Percentiles rank a stretch among this genome's conserved stretches.
Conservation (phyloP, 2,113 vertebrate genomes). For the Lichenostomus cassidix region DNA sequence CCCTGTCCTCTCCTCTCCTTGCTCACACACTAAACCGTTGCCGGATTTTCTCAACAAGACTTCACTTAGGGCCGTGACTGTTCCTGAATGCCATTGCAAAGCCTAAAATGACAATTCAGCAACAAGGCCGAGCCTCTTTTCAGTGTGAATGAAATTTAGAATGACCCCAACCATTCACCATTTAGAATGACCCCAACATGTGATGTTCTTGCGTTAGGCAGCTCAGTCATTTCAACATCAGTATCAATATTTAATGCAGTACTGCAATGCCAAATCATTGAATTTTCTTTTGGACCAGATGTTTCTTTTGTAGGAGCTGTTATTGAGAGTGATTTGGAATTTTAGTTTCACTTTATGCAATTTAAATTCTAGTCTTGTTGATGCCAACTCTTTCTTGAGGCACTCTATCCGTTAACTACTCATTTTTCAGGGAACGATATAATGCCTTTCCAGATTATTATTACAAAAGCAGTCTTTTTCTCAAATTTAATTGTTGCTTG, state of each 20-base stretch:
- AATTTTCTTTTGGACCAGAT: not conserved
- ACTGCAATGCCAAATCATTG: not conserved
- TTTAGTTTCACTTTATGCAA: not conserved
- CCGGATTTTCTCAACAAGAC: not conserved
- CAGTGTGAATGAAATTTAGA: not conserved
- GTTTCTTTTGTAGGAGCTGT: not conserved
- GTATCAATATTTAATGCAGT: not conserved
- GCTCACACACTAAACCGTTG: not conserved
- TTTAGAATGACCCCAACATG: fast-evolving
- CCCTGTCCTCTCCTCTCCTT: not conserved
- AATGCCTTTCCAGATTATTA: not conserved
- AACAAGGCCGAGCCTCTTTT: fast-evolving
- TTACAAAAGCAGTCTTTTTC: not conserved
- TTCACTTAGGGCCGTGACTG: not conserved
- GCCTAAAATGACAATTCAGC: not conserved
- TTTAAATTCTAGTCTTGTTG: not conserved
- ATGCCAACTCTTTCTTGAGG: not conserved
- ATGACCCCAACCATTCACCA: fast-evolving
- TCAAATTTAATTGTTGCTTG: not conserved
- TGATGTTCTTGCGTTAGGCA: not conserved
- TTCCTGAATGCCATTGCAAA: not conserved
- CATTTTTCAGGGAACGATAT: not conserved
- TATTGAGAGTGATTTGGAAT: not conserved
- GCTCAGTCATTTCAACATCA: not conserved
- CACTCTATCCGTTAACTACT: not conserved